Conservation (phyloP, 2,113 vertebrate genomes). For the Opisthocomus hoazin region DNA sequence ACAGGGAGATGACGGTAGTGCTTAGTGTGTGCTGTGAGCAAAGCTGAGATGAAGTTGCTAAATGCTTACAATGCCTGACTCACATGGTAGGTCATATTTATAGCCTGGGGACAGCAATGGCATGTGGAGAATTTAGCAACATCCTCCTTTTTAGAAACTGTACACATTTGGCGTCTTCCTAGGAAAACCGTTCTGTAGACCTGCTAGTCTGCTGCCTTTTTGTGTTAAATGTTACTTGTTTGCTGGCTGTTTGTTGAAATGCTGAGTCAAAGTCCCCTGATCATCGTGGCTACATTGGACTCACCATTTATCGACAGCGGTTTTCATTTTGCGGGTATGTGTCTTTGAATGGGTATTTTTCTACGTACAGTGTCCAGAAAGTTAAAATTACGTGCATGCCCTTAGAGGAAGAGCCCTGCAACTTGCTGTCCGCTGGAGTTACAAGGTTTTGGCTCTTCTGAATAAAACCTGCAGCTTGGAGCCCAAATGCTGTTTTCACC, state of each 20-base stretch:
- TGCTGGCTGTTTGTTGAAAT: neutral
- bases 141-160: neutral
- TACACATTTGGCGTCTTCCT: neutral
- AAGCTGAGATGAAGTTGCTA: neutral
- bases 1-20: neutral
- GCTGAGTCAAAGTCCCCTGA: neutral
- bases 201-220: neutral
- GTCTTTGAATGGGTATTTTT: neutral
- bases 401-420: rapidly evolving
- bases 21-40: neutral
- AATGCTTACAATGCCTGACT: neutral
- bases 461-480: neutral
- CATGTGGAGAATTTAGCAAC: slow-evolving; percentile 53
- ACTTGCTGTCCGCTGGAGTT: neutral
- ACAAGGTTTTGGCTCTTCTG: neutral
- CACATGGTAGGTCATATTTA: slow-evolving; percentile 27
- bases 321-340: neutral
- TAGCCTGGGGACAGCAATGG: slow-evolving; percentile 20
- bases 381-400: neutral
- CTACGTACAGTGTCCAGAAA: rapidly evolving
- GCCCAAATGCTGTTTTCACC: neutral
- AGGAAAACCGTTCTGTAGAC: neutral
- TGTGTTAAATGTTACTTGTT: neutral
- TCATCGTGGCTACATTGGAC: neutral
- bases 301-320: rapidly evolving